Evolutionary conservation across 53 echinoderm and acorn worm genomes (phyloP), one percentile per base, ranked within the genome.

Genomic region (Apostichopus leukothele): DNA sequence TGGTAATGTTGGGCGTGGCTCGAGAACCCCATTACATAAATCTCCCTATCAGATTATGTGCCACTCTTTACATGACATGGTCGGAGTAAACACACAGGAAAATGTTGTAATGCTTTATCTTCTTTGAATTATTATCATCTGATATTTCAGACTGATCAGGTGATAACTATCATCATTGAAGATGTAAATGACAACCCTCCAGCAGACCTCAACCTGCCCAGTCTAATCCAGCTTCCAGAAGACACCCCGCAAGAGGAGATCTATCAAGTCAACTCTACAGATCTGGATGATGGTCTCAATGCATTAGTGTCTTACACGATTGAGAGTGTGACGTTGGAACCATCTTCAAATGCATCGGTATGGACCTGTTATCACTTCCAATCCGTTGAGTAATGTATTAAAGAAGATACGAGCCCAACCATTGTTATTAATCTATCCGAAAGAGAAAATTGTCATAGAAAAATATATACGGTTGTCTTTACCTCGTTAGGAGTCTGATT

Each of bases 141-240:
- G 7, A 19, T 0, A 74, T 52, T 76, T 18, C 85, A 84, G 85
- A 63, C 85, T 61, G 85, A 67, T 2, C 85, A 84, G 26, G 23
- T 60, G 12, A 84, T 87, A 26, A 74, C 74, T 7, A 19, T 87
- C 14, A 53, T 74, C n/a, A 87, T 87, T 20, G 87, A 87, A 51
- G 87, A 75, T 75, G 87, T 74, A 0, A 87, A 87, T 75, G 87
- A 87, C 52, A 87, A 87, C 67, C 71, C 75, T 53, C 87, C 87
- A 74, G 9, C 52, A 51, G 4, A 74, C 87, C 50, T 55, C n/a
- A 87, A 87, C 25, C 75, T 87, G 0, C 87, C 87, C 1, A 26
- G 4, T 53, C 52, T 18, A 6, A 87, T 75, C 18, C 53, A n/a
- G 6, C 52, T 87, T 0, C 74, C 74, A 87, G 88, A 87, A 75